Percentiles rank a stretch among this genome's conserved stretches.
These are phyloP conservation scores for Pseudochaenichthys georgianus DNA, from an alignment of 2,797 vertebrate genomes.

Conservation along the genomic window DNA sequence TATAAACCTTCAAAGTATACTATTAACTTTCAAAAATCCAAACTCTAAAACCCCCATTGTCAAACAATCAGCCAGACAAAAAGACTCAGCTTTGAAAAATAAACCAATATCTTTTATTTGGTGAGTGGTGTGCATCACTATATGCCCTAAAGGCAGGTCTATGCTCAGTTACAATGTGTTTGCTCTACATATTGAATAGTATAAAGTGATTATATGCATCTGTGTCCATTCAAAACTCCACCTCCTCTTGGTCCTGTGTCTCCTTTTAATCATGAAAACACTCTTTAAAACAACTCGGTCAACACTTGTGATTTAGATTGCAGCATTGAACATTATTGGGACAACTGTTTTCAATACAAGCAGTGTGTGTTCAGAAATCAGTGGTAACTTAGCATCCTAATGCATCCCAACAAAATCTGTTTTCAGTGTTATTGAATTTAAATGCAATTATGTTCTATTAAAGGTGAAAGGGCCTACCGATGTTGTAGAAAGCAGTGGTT, in stretches of 20 bases:
- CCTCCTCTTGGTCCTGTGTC: conserved; percentile 5
- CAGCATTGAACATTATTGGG: conserved; percentile 9
- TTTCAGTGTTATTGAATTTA: background rate
- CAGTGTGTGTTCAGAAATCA: background rate
- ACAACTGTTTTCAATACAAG: background rate
- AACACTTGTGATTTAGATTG: conserved; percentile 5
- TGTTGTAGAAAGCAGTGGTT: background rate
- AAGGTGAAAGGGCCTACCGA: background rate
- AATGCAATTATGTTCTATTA: background rate
- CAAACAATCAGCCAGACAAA: conserved; percentile 81
- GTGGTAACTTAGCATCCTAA: background rate
- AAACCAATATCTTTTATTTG: conserved; percentile 82
- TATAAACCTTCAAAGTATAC: background rate
- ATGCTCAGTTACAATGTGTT: conserved; percentile 71
- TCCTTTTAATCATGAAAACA: conserved; percentile 20
- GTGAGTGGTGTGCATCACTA: conserved; percentile 73
- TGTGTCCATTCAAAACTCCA: conserved; percentile 50
- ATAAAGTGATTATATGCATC: conserved; percentile 79
- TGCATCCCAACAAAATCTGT: background rate
- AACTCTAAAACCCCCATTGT: background rate
- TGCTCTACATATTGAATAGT: conserved; percentile 68
- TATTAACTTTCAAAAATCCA: too few species aligned
- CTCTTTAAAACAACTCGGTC: conserved; percentile 18
- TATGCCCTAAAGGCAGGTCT: conserved; percentile 70
- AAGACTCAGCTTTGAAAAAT: conserved; percentile 86